These are phyloP conservation scores for Callithrix jacchus DNA, from an alignment of 2,113 vertebrate species.

Conservation along the genomic window DNA sequence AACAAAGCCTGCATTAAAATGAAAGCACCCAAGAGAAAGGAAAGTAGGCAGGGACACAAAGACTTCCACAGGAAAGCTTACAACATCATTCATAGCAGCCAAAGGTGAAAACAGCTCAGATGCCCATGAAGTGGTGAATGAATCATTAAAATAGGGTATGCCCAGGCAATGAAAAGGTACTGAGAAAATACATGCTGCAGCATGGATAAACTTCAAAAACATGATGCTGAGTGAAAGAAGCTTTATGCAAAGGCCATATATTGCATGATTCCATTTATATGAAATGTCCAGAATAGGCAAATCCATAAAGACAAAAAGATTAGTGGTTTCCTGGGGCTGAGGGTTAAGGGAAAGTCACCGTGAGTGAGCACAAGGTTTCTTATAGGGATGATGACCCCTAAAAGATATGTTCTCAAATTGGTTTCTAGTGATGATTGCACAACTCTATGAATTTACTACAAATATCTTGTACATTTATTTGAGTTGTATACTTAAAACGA, in stretches of 20 bases:
- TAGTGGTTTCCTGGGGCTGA: not conserved
- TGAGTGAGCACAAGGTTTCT: not conserved
- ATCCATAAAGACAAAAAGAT: not conserved
- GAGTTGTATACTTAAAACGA: too few relatives aligned
- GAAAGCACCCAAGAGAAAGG: not conserved
- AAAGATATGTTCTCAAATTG: not conserved
- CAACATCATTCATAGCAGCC: not conserved
- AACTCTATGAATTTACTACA: not conserved
- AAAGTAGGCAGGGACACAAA: not conserved
- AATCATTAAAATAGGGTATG: not conserved
- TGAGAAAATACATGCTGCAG: not conserved
- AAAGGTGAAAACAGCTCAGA: not conserved
- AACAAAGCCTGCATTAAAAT: not conserved
- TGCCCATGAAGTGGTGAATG: not conserved
- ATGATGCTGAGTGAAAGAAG: not conserved
- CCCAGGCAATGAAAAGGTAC: not conserved
- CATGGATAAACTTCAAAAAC: not conserved
- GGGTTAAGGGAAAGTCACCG: too few relatives aligned
- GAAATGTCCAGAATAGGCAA: not conserved
- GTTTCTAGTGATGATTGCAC: too few relatives aligned
- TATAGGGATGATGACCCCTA: not conserved
- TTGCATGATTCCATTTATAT: not conserved
- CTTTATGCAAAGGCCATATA: not conserved
- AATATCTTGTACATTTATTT: not conserved
- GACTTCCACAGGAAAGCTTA: not conserved